A percentile compares a stretch with the other conserved stretches of the same genome.
Evolutionary conservation across 2,797 vertebrate species (phyloP).

Genomic region (Hemitrygon akajei): DNA sequence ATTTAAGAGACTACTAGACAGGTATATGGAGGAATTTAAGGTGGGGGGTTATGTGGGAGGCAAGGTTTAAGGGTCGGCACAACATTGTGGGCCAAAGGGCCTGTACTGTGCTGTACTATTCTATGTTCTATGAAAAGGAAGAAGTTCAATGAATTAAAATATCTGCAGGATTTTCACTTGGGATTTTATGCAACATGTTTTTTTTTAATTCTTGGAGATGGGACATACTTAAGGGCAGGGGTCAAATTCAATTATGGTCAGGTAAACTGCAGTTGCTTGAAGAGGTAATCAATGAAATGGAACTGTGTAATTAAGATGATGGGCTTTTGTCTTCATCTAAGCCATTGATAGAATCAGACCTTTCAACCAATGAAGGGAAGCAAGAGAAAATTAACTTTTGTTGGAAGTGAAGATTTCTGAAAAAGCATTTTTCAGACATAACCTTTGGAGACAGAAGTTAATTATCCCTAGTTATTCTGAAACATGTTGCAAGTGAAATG

Average conservation of each 20-base stretch:
- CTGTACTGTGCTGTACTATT: too few relatives aligned
- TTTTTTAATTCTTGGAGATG: neutral
- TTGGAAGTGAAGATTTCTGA: neutral
- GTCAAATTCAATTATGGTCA: neutral
- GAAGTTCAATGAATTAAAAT: neutral
- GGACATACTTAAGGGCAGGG: neutral
- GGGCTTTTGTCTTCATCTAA: neutral
- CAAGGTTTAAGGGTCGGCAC: too few relatives aligned
- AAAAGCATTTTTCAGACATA: neutral
- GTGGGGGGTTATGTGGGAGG: too few relatives aligned
- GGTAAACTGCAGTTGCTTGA: neutral
- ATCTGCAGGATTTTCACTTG: neutral
- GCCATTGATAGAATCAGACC: neutral
- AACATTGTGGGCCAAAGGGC: too few relatives aligned
- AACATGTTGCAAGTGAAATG: conserved; percentile 4
- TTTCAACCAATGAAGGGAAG: neutral
- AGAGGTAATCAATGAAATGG: neutral
- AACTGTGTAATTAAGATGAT: neutral
- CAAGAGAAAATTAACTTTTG: neutral
- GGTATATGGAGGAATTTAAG: too few relatives aligned
- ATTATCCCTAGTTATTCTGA: neutral
- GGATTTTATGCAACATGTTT: neutral
- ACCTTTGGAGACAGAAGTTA: neutral
- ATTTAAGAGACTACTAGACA: too few relatives aligned
- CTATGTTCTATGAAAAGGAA: too few relatives aligned